phyloP scores from a whole-genome alignment of 2,113 vertebrate species.

The Otus sunia region DNA sequence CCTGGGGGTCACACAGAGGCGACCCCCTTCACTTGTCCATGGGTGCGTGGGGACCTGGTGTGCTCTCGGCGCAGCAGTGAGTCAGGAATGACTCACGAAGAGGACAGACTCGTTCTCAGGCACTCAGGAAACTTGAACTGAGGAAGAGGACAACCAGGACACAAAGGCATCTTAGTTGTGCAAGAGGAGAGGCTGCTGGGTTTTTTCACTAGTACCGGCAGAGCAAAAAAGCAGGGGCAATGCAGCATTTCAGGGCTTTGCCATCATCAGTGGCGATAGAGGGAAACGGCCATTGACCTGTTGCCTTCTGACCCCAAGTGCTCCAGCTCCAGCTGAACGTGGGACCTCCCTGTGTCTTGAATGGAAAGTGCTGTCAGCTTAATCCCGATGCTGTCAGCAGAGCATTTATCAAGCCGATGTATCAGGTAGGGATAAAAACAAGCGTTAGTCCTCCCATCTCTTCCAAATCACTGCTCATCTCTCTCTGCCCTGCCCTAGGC shows the following conservation, averaged over 20 bases:
- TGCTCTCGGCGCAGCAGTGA: fast-evolving
- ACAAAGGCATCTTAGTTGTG: not conserved
- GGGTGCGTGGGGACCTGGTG: fast-evolving
- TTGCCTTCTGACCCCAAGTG: not conserved
- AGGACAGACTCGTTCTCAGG: not conserved
- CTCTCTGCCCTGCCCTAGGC: not conserved
- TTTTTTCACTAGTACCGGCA: not conserved
- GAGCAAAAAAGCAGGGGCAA: not conserved
- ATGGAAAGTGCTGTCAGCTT: not conserved
- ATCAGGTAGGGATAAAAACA: not conserved
- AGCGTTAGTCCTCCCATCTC: not conserved
- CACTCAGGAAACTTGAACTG: not conserved
- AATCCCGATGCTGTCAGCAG: not conserved
- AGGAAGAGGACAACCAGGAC: not conserved
- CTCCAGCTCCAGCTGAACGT: not conserved
- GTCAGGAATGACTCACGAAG: not conserved
- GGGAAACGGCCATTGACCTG: not conserved
- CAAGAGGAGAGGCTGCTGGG: not conserved
- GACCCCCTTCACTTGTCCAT: not conserved
- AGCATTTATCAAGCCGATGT: not conserved
- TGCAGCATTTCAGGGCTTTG: not conserved
- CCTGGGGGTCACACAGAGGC: not conserved
- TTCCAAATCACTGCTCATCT: not conserved
- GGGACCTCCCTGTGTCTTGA: not conserved
- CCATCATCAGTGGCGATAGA: fast-evolving